Evolutionary conservation across 2,797 vertebrate species (phyloP).

Genomic region (Cuniculus paca): DNA sequence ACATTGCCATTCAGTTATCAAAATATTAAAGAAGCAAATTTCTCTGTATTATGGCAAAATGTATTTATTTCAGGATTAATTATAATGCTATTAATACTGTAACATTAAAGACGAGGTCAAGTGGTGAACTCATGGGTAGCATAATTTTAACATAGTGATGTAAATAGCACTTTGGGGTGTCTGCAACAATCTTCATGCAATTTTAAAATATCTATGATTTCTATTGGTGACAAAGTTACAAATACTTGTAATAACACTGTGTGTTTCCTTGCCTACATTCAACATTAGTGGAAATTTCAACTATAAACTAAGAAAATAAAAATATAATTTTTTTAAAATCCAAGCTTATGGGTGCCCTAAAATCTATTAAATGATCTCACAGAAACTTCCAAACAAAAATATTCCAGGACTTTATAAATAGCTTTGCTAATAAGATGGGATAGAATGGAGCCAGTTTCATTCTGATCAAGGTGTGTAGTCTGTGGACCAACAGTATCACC

Average conservation of each 20-base stretch:
- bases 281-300: slow-evolving; percentile 22
- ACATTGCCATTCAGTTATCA: slow-evolving; percentile 10
- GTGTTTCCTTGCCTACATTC: not conserved
- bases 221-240: not conserved
- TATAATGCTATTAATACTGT: not conserved
- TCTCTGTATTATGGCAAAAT: not conserved
- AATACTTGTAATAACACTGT: not conserved
- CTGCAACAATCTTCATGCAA: not conserved
- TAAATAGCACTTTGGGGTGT: not conserved
- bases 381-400: slow-evolving; percentile 3
- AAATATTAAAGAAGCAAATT: slow-evolving; percentile 8
- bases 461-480: not conserved
- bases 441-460: not conserved
- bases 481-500: not conserved
- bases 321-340: not conserved
- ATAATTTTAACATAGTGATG: not conserved
- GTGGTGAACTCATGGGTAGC: too few relatives aligned
- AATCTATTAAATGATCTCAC: slow-evolving; percentile 8
- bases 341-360: not conserved
- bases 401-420: not conserved
- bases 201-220: slow-evolving; percentile 21
- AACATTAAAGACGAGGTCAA: not conserved
- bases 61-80: not conserved
- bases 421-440: not conserved
- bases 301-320: slow-evolving; percentile 23